phyloP scores from a whole-genome alignment of 2,797 vertebrate species.

The Sebastes kiyomatsui region DNA sequence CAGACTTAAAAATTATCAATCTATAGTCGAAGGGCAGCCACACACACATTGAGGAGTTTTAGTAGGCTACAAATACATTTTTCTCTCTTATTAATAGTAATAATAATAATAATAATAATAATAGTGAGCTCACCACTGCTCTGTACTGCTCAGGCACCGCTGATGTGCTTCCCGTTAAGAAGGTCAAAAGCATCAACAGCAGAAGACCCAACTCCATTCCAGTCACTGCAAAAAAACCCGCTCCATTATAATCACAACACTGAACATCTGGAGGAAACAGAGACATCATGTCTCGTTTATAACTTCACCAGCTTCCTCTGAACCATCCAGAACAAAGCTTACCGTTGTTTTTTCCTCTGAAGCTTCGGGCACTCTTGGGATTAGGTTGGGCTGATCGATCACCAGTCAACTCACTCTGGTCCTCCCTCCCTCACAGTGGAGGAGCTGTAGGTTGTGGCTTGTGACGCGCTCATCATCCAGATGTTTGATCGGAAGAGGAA shows the following conservation, averaged over 20 bases:
- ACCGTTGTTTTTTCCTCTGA: not conserved
- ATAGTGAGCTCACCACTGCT: not conserved
- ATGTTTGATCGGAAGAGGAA: not conserved
- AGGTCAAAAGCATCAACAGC: not conserved
- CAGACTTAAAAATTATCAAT: not conserved
- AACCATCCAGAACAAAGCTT: not conserved
- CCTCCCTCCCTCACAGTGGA: not conserved
- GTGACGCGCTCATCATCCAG: not conserved
- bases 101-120: not conserved
- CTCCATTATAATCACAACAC: not conserved
- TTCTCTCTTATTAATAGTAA: not conserved
- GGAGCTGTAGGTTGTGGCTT: not conserved
- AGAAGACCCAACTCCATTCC: not conserved
- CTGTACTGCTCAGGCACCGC: not conserved
- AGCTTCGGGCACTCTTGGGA: not conserved
- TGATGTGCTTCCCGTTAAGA: not conserved
- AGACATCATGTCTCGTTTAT: not conserved
- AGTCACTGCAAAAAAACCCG: not conserved
- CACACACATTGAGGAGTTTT: not conserved
- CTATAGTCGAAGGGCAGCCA: not conserved
- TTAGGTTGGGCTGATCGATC: constrained; percentile 3
- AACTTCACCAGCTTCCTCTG: not conserved
- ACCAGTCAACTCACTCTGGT: not conserved
- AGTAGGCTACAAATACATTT: not conserved
- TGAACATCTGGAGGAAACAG: not conserved